Conservation (phyloP, 2,888 invertebrate species). For the Campopleginae sp. region DNA sequence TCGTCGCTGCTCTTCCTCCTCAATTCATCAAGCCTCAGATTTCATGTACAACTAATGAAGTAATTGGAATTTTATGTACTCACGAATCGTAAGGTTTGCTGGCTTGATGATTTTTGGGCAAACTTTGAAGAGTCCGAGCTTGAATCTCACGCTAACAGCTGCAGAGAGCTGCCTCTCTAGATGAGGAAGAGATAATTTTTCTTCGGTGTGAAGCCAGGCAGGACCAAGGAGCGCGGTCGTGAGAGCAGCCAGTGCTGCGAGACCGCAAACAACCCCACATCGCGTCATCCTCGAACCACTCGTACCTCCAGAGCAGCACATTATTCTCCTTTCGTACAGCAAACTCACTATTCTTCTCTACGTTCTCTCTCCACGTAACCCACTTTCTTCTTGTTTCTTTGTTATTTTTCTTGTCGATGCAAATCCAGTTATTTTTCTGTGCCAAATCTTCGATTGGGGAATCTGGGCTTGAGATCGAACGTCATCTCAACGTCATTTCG, state of each 20-base stretch:
- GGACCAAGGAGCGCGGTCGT: slow-evolving; percentile 82
- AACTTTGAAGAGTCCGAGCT: slow-evolving; percentile 81
- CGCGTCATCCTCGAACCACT: slow-evolving; percentile 81
- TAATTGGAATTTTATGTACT: slow-evolving; percentile 72
- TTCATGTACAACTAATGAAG: not conserved
- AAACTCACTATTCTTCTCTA: slow-evolving; percentile 34
- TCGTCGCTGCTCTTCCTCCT: too few relatives aligned
- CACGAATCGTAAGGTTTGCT: slow-evolving; percentile 78
- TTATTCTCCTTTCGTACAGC: slow-evolving; percentile 69
- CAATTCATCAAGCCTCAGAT: not conserved
- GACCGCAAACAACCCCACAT: slow-evolving; percentile 81
- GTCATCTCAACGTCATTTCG: slow-evolving; percentile 56
- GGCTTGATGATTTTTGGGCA: slow-evolving; percentile 81
- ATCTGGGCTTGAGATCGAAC: slow-evolving; percentile 19
- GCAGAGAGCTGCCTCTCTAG: slow-evolving; percentile 75
- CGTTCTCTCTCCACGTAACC: slow-evolving; percentile 25
- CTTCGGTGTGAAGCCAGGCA: slow-evolving; percentile 83
- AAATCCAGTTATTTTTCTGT: slow-evolving; percentile 13
- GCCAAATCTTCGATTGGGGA: slow-evolving; percentile 1
- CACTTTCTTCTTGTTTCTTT: slow-evolving; percentile 37
- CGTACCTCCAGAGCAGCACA: slow-evolving; percentile 80
- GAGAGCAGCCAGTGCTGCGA: slow-evolving; percentile 82
- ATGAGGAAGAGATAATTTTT: slow-evolving; percentile 77
- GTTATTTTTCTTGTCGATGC: slow-evolving; percentile 10
- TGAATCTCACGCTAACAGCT: slow-evolving; percentile 80